Evolutionary conservation across 1,140 invertebrate species (phyloP).

Genomic region (Melitaea cinxia): DNA sequence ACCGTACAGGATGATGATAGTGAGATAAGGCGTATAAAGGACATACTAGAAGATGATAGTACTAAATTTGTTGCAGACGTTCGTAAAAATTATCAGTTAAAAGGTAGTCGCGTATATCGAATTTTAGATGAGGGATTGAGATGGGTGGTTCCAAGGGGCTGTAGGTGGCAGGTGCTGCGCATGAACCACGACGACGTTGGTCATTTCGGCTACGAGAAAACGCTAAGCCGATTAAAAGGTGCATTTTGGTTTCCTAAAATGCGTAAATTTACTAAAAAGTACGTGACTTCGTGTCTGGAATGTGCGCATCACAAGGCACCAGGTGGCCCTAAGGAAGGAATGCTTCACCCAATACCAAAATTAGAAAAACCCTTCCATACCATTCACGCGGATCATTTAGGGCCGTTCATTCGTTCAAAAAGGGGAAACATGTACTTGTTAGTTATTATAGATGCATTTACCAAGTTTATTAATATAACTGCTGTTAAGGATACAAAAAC

Average conservation of each 20-base stretch:
- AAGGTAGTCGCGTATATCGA: conserved; percentile 4
- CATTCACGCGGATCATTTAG: conserved; percentile 35
- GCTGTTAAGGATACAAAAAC: conserved; percentile 2
- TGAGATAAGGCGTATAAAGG: too few relatives aligned
- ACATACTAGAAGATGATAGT: too few relatives aligned
- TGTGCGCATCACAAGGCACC: conserved; percentile 39
- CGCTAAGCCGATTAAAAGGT: neutral
- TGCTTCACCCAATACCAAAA: conserved; percentile 52
- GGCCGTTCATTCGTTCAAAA: conserved; percentile 39
- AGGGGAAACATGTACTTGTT: conserved; percentile 34
- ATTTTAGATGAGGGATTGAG: neutral
- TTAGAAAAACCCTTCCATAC: conserved; percentile 52
- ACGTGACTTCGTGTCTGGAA: neutral
- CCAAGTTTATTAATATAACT: conserved; percentile 1
- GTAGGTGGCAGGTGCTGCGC: conserved; percentile 22
- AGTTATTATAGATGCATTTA: conserved; percentile 33
- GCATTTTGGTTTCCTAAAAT: conserved; percentile 32
- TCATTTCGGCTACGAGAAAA: conserved; percentile 29
- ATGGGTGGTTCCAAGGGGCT: conserved; percentile 29
- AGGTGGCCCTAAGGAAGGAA: conserved; percentile 44
- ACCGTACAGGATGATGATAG: conserved; percentile 6
- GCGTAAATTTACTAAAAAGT: conserved; percentile 31
- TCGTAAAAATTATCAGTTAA: too few relatives aligned
- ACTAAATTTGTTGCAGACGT: too few relatives aligned
- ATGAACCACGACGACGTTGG: conserved; percentile 31